Conservation (phyloP, 2,113 vertebrate genomes). For the Paraplagusia blochii region DNA sequence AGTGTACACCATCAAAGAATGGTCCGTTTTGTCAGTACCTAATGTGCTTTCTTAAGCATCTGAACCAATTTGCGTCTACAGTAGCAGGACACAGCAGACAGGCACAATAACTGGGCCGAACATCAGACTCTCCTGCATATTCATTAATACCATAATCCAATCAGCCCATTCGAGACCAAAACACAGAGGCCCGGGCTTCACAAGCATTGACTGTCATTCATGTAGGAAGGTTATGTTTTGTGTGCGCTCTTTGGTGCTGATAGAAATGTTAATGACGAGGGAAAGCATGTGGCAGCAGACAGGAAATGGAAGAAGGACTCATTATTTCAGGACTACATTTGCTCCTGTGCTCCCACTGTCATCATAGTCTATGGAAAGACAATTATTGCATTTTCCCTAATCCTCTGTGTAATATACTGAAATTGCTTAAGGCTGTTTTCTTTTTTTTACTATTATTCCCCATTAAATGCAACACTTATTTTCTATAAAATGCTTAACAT, state of each 20-base stretch:
- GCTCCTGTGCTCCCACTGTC: too few relatives aligned
- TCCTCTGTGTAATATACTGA: too few relatives aligned
- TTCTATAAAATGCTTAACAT: too few relatives aligned
- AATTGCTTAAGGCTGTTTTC: too few relatives aligned
- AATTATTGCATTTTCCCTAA: too few relatives aligned
- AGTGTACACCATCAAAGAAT: slow-evolving; percentile 22
- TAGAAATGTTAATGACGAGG: slow-evolving; percentile 12
- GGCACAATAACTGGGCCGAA: slow-evolving; percentile 3
- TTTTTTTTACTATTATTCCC: too few relatives aligned
- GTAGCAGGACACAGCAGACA: not conserved
- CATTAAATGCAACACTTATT: too few relatives aligned
- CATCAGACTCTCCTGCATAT: slow-evolving; percentile 13
- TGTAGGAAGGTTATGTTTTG: not conserved
- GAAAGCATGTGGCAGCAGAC: too few relatives aligned
- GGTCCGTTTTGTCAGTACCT: not conserved
- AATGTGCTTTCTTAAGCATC: slow-evolving; percentile 3
- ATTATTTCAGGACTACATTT: too few relatives aligned
- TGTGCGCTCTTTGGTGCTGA: slow-evolving; percentile 3
- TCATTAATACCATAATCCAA: slow-evolving; percentile 42
- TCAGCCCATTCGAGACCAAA: slow-evolving; percentile 12
- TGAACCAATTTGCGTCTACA: slow-evolving; percentile 20
- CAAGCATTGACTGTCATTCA: slow-evolving; percentile 29
- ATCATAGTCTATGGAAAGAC: too few relatives aligned
- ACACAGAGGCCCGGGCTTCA: slow-evolving; percentile 27
- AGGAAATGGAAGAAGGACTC: too few relatives aligned